Percentiles rank a stretch among this genome's conserved stretches.
phyloP scores from a whole-genome alignment of 1,140 invertebrate species.

The Subanguina moxae region DNA sequence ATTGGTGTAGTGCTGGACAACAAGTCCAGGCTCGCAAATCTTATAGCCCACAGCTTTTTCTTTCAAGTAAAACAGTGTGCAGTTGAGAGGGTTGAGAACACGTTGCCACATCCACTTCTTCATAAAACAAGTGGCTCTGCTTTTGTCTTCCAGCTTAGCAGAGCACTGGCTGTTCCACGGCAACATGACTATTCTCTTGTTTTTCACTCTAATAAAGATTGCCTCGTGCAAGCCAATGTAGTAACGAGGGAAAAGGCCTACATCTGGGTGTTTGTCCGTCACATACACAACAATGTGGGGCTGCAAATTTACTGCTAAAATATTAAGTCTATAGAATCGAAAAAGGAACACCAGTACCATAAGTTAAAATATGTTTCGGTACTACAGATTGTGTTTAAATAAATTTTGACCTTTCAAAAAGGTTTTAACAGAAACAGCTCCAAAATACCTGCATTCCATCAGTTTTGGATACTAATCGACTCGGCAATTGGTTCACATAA shows the following conservation, averaged over 20 bases:
- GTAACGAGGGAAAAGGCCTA: slow-evolving; percentile 24
- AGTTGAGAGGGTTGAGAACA: neutral
- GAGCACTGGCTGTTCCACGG: slow-evolving; percentile 19
- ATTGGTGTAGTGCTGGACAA: neutral
- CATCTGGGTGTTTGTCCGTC: slow-evolving; percentile 16
- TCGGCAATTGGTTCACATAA: slow-evolving; percentile 22
- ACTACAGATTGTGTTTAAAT: neutral
- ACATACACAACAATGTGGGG: slow-evolving; percentile 21
- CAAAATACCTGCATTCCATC: neutral
- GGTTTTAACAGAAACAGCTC: neutral
- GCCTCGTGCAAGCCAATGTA: slow-evolving; percentile 17
- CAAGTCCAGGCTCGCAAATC: neutral
- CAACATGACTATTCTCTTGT: slow-evolving; percentile 20
- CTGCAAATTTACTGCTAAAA: slow-evolving; percentile 1
- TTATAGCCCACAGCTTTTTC: slow-evolving; percentile 5
- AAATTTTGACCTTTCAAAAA: neutral
- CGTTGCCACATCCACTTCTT: neutral
- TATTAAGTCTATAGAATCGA: too few species aligned
- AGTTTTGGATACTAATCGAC: slow-evolving; percentile 9
- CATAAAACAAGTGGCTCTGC: neutral
- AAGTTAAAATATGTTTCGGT: too few species aligned
- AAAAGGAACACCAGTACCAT: too few species aligned
- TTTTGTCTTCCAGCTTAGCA: neutral
- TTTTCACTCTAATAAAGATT: slow-evolving; percentile 6
- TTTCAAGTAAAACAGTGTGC: slow-evolving; percentile 10